phyloP scores from a whole-genome alignment of 2,797 vertebrate species.

The Acanthurus tractus region DNA sequence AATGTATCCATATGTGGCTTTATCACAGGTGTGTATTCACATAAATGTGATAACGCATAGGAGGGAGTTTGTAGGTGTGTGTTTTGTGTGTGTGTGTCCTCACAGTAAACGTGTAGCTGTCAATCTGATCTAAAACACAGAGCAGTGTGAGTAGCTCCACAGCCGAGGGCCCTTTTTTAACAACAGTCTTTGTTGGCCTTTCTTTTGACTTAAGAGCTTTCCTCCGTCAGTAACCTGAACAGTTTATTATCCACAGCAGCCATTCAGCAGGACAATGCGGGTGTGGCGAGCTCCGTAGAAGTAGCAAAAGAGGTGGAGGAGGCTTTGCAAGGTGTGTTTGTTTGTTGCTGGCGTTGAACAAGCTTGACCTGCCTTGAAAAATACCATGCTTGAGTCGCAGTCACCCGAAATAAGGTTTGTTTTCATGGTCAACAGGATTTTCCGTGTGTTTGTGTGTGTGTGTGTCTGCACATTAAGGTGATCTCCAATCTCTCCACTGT shows the following conservation, averaged over 20 bases:
- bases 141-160: conserved; percentile 51
- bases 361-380: conserved; percentile 46
- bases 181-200: conserved; percentile 65
- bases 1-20: conserved; percentile 1
- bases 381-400: conserved; percentile 11
- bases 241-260: conserved; percentile 62
- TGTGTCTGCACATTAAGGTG: conserved; percentile 15
- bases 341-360: conserved; percentile 56
- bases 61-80: too few relatives aligned
- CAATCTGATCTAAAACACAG: conserved; percentile 58
- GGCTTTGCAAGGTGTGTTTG: conserved; percentile 51
- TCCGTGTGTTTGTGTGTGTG: not conserved
- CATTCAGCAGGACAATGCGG: conserved; percentile 60
- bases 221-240: conserved; percentile 65
- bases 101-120: conserved; percentile 44
- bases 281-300: conserved; percentile 45
- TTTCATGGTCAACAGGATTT: conserved; percentile 43
- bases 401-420: conserved; percentile 30
- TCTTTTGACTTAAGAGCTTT: conserved; percentile 72
- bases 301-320: conserved; percentile 36
- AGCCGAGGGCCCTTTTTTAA: conserved; percentile 51
- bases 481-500: conserved; percentile 23
- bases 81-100: conserved; percentile 17
- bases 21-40: too few relatives aligned
- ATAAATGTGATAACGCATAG: too few relatives aligned